Evolutionary conservation across 2,113 vertebrate genomes (phyloP).

Genomic region (Thinocorus orbignyianus): DNA sequence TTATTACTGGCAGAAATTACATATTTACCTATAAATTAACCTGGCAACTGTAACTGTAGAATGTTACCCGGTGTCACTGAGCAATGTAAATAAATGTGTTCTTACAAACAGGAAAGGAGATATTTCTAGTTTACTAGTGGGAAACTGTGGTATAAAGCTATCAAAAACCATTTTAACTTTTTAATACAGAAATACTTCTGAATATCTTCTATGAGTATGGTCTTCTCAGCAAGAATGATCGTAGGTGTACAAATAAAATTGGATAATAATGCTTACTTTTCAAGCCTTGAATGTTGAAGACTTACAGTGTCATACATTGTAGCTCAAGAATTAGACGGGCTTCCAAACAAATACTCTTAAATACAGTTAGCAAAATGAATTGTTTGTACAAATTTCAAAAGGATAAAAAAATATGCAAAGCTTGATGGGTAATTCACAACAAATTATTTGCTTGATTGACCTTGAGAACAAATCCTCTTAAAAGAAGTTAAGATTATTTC

Average conservation of each 20-base stretch:
- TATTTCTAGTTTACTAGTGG: background rate
- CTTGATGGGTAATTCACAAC: background rate
- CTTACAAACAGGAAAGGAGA: background rate
- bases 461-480: background rate
- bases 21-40: background rate
- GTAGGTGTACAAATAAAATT: rapidly evolving
- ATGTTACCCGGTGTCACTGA: background rate
- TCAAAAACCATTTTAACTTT: background rate
- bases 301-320: background rate
- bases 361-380: background rate
- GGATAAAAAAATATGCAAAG: background rate
- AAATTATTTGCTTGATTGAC: background rate
- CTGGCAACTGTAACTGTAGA: rapidly evolving
- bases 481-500: background rate
- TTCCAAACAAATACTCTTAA: background rate
- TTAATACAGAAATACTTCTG: background rate
- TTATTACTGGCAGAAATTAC: background rate
- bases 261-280: background rate
- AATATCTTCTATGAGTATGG: background rate
- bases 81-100: background rate
- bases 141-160: background rate
- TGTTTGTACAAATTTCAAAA: background rate
- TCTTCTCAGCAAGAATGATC: background rate
- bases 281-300: background rate
- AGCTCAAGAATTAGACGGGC: background rate